Base-by-base conservation (phyloP, 2,888 invertebrate genomes). In the Phengaris alcon region DNA sequence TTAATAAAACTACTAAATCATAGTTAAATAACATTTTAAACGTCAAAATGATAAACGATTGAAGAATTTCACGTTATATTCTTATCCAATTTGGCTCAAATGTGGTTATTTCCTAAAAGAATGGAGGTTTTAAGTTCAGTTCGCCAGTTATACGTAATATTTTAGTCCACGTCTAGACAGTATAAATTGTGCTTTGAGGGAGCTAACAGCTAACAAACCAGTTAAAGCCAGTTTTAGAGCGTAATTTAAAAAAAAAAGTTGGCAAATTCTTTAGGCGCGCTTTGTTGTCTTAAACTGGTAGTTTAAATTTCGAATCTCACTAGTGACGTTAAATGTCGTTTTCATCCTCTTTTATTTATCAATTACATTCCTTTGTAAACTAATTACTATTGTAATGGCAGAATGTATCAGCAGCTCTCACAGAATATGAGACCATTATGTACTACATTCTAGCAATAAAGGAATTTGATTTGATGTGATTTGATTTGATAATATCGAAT, bases 101-200 rank as follows among this genome's bases (percentile, higher is more conserved):
- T 69, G 69, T 57, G 51, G 51, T 68, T 51, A 70, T 55, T 70
- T 70, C 54, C 69, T 57, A 75, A 54, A 64, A 64, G 64, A 64
- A 75, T 57, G 75, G 73, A 75, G 74, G 75, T 75, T 75, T 75
- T 68, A 76, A 77, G 75, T 76, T 75, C 76, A 69, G 73, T 72
- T 57, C 73, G 76, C 73, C 68, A 69, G 76, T 75, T 76, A 79
- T 80, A 79, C 79, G 79, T 81, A 81, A 82, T 82, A 81, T 80
- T 80, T 81, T 79, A 80, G 78, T 80, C 81, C 80, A 78, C 80
- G 82, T 83, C 82, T 83, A 83, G 82, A 83, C 82, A 78, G 81
- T 81, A 83, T 82, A 82, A 83, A 83, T 82, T 83, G 80, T 78
- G 80, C 82, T 81, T 80, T 81, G 79, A 79, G 80, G 80, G 80